These are phyloP conservation scores for Eurypyga helias DNA, from an alignment of 2,113 vertebrate genomes.

Conservation along the genomic window DNA sequence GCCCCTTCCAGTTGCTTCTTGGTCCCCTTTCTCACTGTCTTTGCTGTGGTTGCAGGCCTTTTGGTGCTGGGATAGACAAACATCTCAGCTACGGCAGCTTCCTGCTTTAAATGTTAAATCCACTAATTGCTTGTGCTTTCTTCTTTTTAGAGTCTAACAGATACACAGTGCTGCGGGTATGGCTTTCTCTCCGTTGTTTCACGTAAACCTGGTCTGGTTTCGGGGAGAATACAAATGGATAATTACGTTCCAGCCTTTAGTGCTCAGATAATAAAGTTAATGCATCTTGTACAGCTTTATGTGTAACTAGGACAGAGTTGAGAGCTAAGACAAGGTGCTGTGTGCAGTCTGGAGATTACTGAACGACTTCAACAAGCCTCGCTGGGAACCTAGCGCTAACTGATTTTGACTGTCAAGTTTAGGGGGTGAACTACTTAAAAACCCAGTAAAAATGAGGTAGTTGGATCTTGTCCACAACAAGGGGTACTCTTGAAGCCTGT, in stretches of 20 bases:
- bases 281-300: neutral
- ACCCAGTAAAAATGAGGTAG: neutral
- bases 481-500: neutral
- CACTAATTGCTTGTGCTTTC: neutral
- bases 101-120: neutral
- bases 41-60: neutral
- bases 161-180: neutral
- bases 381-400: neutral
- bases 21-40: neutral
- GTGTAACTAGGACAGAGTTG: neutral
- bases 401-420: neutral
- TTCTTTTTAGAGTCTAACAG: neutral
- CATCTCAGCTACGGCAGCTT: neutral
- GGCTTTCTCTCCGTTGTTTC: neutral
- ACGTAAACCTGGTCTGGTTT: neutral
- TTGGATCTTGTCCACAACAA: neutral
- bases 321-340: neutral
- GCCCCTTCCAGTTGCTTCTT: neutral
- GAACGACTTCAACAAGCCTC: neutral
- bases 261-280: neutral
- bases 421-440: neutral
- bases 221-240: neutral
- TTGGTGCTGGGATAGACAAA: neutral
- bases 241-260: neutral
- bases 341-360: neutral